Evolutionary conservation across 2,888 invertebrate species (phyloP).

Genomic region (Platycnemis pennipes): DNA sequence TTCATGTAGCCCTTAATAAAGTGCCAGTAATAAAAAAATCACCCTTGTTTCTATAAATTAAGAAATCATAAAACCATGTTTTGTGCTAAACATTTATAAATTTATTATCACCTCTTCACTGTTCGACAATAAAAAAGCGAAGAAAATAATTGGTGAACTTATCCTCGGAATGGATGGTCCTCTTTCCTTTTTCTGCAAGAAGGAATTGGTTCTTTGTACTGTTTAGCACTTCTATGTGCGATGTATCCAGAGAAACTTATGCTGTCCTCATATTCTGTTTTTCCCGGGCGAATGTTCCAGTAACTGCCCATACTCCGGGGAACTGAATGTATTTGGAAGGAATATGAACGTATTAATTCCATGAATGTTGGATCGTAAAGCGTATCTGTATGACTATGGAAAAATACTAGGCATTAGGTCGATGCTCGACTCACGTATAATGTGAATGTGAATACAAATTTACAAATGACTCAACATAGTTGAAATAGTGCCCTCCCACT

Average conservation of each 20-base stretch:
- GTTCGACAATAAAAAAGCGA: background rate
- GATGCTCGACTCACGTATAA: too few species aligned
- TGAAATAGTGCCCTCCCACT: too few species aligned
- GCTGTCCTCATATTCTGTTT: slow-evolving; percentile 12
- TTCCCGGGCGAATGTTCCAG: background rate
- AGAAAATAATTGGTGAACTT: background rate
- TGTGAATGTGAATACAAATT: too few species aligned
- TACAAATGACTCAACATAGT: too few species aligned
- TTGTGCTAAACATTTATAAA: background rate
- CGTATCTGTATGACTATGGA: too few species aligned
- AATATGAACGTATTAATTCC: background rate
- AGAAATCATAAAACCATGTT: background rate
- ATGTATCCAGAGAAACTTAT: background rate
- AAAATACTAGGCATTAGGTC: too few species aligned
- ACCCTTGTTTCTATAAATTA: background rate
- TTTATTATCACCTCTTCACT: background rate
- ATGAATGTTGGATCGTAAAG: too few species aligned
- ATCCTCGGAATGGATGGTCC: background rate
- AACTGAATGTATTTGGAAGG: background rate
- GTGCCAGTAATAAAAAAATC: too few species aligned
- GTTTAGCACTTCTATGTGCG: background rate
- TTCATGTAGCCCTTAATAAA: too few species aligned
- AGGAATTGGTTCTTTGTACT: slow-evolving; percentile 2
- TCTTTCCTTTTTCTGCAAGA: slow-evolving; percentile 9
- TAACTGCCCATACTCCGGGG: background rate